Conservation (phyloP, 2,888 invertebrate genomes). For the Trisateles emortualis region DNA sequence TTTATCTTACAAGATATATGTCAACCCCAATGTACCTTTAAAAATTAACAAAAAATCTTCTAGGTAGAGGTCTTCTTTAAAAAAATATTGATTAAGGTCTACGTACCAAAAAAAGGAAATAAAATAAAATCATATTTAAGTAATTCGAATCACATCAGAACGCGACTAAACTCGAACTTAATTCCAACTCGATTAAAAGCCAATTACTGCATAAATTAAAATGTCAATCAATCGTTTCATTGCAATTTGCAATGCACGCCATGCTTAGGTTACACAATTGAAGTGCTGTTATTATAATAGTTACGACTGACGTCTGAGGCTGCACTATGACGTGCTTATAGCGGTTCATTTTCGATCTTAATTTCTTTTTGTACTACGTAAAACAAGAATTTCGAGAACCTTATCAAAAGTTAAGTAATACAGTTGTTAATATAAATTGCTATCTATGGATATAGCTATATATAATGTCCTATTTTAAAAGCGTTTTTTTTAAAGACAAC, state of each 20-base stretch:
- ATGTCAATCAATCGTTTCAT: slow-evolving; percentile 23
- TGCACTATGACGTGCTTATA: too few relatives aligned
- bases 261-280: neutral
- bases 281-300: neutral
- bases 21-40: too few relatives aligned
- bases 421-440: too few relatives aligned
- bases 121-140: slow-evolving; percentile 30
- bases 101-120: slow-evolving; percentile 34
- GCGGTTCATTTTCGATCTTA: too few relatives aligned
- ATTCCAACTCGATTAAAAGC: slow-evolving; percentile 8
- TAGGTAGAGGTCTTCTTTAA: neutral
- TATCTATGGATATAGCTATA: too few relatives aligned
- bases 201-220: slow-evolving; percentile 27
- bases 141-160: slow-evolving; percentile 8
- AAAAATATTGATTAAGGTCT: neutral
- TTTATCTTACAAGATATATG: too few relatives aligned
- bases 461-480: too few relatives aligned
- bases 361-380: too few relatives aligned
- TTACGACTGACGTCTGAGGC: too few relatives aligned
- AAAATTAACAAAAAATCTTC: neutral
- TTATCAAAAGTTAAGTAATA: too few relatives aligned
- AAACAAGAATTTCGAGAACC: too few relatives aligned
- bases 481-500: too few relatives aligned
- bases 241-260: slow-evolving; percentile 11
- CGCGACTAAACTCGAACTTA: slow-evolving; percentile 7